Percentiles rank a stretch among this genome's conserved stretches.
Evolutionary conservation across 2,113 vertebrate genomes (phyloP).

Genomic region (Petromus typicus): DNA sequence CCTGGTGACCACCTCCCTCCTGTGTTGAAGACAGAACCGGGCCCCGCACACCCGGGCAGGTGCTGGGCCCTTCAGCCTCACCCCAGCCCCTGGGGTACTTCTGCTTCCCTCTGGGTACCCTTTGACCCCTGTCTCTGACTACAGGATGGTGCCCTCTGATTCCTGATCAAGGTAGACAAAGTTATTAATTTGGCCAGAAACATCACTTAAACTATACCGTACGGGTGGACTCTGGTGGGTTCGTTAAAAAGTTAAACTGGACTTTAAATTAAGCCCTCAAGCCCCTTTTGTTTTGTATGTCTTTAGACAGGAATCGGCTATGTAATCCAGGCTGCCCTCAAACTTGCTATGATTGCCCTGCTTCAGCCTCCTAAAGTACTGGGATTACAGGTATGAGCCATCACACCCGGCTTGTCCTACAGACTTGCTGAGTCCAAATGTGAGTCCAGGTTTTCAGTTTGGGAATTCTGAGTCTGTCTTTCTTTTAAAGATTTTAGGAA

Average conservation of each 20-base stretch:
- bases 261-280: not conserved
- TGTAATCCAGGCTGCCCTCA: not conserved
- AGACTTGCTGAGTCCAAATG: too few species aligned
- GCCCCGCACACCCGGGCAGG: not conserved
- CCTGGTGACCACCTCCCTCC: not conserved
- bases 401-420: too few species aligned
- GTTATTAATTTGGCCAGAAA: constrained; percentile 3
- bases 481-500: not conserved
- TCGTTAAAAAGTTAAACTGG: constrained; percentile 33
- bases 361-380: not conserved
- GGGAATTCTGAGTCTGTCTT: not conserved
- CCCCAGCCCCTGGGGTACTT: not conserved
- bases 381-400: not conserved
- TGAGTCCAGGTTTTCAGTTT: too few species aligned
- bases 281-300: not conserved
- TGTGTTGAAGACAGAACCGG: not conserved
- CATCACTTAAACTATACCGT: not conserved
- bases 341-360: not conserved
- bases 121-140: not conserved
- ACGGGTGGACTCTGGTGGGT: not conserved
- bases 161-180: constrained; percentile 1
- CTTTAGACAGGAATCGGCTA: not conserved
- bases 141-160: not conserved
- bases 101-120: not conserved
- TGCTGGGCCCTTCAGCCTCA: not conserved